A percentile compares a stretch with the other conserved stretches of the same genome.
Conservation (phyloP, 2,797 vertebrate species). For the Diplodus puntazzo region DNA sequence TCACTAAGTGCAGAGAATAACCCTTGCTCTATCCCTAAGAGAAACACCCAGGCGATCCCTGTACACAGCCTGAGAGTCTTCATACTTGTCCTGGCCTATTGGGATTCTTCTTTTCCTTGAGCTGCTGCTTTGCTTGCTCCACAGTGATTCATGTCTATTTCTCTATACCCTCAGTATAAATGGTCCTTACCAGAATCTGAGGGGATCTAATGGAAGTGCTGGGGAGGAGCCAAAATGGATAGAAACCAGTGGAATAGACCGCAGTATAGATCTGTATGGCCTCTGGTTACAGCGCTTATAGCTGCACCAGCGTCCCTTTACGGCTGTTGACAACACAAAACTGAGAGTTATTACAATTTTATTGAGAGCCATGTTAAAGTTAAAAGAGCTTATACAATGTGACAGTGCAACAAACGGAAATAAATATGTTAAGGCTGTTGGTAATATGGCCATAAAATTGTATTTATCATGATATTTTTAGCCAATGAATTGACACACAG, state of each 20-base stretch:
- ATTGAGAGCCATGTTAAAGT: slow-evolving; percentile 19
- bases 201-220: slow-evolving; percentile 75
- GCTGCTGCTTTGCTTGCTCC: slow-evolving; percentile 29
- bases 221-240: slow-evolving; percentile 68
- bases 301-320: slow-evolving; percentile 30
- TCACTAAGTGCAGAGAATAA: background rate
- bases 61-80: background rate
- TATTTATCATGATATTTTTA: no score
- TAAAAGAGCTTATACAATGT: slow-evolving; percentile 5
- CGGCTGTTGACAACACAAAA: slow-evolving; percentile 26
- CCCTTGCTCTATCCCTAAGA: background rate
- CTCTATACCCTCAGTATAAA: slow-evolving; percentile 40
- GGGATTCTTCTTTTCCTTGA: slow-evolving; percentile 26
- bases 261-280: slow-evolving; percentile 58
- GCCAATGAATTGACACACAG: no score
- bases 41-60: background rate
- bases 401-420: slow-evolving; percentile 10
- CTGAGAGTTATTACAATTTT: slow-evolving; percentile 25
- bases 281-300: slow-evolving; percentile 29
- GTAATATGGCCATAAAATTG: no score
- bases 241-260: slow-evolving; percentile 49
- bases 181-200: slow-evolving; percentile 66
- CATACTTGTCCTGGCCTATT: slow-evolving; percentile 11
- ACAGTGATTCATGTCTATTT: slow-evolving; percentile 30
- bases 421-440: background rate